These are phyloP conservation scores for Falcaria lacertinaria DNA, from an alignment of 2,888 invertebrate genomes.

Conservation along the genomic window DNA sequence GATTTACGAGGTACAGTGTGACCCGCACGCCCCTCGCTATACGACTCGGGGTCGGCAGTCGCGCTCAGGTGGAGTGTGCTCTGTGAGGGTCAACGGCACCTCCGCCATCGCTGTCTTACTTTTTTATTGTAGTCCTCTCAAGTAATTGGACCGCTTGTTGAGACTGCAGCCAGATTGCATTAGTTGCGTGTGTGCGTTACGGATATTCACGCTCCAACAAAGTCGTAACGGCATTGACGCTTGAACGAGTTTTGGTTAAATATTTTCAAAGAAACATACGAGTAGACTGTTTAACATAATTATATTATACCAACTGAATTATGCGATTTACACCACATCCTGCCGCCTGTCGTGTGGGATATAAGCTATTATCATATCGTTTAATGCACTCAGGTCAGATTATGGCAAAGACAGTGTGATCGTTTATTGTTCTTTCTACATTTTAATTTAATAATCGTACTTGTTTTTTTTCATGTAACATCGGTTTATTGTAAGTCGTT, in stretches of 20 bases:
- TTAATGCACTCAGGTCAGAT: background rate
- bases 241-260: background rate
- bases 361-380: too few species aligned
- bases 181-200: conserved; percentile 8
- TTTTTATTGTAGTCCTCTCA: conserved; percentile 33
- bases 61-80: conserved; percentile 22
- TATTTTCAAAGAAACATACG: too few species aligned
- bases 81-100: conserved; percentile 52
- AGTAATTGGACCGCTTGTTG: conserved; percentile 28
- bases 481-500: too few species aligned
- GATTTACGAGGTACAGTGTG: conserved; percentile 6
- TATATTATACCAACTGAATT: too few species aligned
- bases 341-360: too few species aligned
- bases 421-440: too few species aligned
- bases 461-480: too few species aligned
- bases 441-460: too few species aligned
- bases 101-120: conserved; percentile 13
- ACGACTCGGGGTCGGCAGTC: conserved; percentile 23
- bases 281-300: too few species aligned
- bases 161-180: conserved; percentile 13
- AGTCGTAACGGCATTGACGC: background rate
- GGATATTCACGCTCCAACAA: conserved; percentile 3
- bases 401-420: background rate
- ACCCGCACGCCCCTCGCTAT: conserved; percentile 8
- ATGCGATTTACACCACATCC: too few species aligned